Percentiles rank a stretch among this genome's conserved stretches.
Conservation (phyloP, 2,113 vertebrate genomes). For the Anarrhichthys ocellatus region DNA sequence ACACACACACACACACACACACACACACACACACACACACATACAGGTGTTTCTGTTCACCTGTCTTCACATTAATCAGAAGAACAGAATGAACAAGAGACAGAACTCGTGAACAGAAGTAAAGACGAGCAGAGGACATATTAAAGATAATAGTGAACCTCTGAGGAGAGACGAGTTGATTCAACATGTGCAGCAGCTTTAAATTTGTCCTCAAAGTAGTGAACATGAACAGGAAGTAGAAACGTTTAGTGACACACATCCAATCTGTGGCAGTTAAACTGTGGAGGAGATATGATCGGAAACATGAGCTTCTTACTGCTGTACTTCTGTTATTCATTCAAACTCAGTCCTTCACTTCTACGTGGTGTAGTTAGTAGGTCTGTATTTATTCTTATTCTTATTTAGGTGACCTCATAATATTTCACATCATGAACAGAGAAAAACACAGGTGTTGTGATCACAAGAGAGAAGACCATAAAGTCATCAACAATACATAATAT, state of each 20-base stretch:
- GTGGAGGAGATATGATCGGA: no score
- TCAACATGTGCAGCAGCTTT: background rate
- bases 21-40: conserved; percentile 9
- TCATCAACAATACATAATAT: conserved; percentile 45
- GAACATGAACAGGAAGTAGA: background rate
- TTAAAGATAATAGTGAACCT: no score
- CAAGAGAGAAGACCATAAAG: background rate
- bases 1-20: conserved; percentile 17
- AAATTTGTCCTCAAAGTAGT: background rate
- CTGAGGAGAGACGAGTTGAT: background rate
- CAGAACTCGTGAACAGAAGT: background rate
- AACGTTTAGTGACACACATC: background rate
- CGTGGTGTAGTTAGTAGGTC: background rate
- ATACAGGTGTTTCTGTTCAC: background rate
- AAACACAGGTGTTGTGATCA: background rate
- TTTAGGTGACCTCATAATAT: background rate
- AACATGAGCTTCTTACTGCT: background rate
- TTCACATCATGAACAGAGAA: background rate
- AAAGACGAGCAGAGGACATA: no score
- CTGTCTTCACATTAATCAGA: background rate
- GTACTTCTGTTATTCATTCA: no score
- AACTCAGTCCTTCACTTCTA: no score
- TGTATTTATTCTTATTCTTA: background rate
- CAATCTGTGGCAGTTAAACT: no score
- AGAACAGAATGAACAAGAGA: background rate